Base-by-base conservation (phyloP, 2,888 invertebrate species). In the Germaria angustata region DNA sequence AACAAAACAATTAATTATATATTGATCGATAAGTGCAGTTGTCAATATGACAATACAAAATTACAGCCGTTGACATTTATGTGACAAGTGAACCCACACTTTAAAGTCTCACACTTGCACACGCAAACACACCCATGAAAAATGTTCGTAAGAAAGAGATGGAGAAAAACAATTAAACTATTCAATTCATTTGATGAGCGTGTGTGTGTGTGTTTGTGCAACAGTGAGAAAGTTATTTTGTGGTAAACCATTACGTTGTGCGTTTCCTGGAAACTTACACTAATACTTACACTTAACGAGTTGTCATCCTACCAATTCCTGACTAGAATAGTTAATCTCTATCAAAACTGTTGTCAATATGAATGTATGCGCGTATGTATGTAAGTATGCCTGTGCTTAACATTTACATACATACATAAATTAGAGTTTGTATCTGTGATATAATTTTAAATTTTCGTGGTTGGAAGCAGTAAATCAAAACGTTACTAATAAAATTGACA, bases 61-160 rank as follows among this genome's bases (percentile, higher is more conserved):
- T 65, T 69, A 65, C 51, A 63, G n/a, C 63, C 82, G 82, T 68
- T 82, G 82, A 82, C 82, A 79, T 79, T 68, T 66, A 79, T 69
- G 73, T 82, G 82, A 82, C 82, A 82, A 82, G 82, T 57, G 73
- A 75, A 82, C 75, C 75, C 57, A 71, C 73, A 79, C 65, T 82
- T 79, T 46, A 41, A 65, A 41, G 17, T 46, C 11, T 44, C 32
- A 11, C 49, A 57, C 22, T 34, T 7, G 20, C 28, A 28, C 28
- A 28, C 28, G 28, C 28, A 28, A 3, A 28, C 13, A 3, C 5
- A 57, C 13, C 57, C 9, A 32, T 17, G n/a, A n/a, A 7, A 44
- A 9, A 11, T 22, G 5, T 13, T 44, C 2, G 2, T 3, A 3
- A 13, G 57, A 22, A 22, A 22, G 44, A 8, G 32, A 20, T 36